Base-by-base conservation (phyloP, 2,113 vertebrate genomes). In the Trogon surrucura region DNA sequence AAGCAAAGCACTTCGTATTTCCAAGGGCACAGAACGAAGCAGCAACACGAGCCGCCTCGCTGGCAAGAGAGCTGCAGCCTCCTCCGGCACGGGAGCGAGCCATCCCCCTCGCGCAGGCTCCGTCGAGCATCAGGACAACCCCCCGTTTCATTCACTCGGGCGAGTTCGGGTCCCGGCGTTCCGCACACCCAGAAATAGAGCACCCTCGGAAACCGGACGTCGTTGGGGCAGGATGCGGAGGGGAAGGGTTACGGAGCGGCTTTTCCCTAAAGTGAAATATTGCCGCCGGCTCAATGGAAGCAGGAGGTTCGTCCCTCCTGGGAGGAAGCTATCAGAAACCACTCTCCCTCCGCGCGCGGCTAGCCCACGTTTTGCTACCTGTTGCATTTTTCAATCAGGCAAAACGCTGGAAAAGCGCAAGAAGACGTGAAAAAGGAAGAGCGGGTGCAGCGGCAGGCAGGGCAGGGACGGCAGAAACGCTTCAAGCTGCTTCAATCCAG, bases 291-390 rank as follows among this genome's bases (percentile, higher is more conserved):
- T 85, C 66, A 16, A 38, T 62, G 82, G 56, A 86, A 64, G 90
- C 90, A 69, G 96, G 93, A 94, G 90, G 56, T 7, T n/a, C 5
- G 2, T 78, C 53, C 60, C 96, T 50, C 95, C 72, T 32, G 85
- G 93, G 93, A 96, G 95, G 95, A 96, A 95, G 57, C 92, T 3
- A 91, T 95, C 93, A 81, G 85, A 93, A 96, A 91, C 48, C 95
- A 84, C 93, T 94, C 95, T 94, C 80, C 71, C 81, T 88, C 77
- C 11, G 9, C 67, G 90, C 29, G 1, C 0, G 5, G 29, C 74
- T 2, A 3, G 41, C 36, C 88, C 44, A 8, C 6, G 2, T 1
- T 45, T 36, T 5, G 51, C 93, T 86, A 93, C 92, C 96, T 96
- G 96, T 93, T 94, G 96, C 96, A 11, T 80, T 80, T 64, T 4